Evolutionary conservation across 2,797 vertebrate species (phyloP).

Genomic region (Ptychadena robeensis): DNA sequence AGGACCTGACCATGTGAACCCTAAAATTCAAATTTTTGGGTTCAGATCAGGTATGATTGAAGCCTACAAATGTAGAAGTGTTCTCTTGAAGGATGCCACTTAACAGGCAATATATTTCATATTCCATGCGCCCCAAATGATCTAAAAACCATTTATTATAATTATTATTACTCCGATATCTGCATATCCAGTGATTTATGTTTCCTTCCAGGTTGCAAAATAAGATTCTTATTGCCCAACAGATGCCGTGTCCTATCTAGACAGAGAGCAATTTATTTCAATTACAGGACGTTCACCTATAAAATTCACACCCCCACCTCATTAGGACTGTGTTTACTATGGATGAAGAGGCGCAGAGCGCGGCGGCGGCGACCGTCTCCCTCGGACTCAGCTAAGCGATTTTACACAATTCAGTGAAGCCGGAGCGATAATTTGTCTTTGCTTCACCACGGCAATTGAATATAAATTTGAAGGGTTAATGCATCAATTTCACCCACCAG

Average conservation of each 20-base stretch:
- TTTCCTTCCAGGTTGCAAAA: not conserved
- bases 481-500: slow-evolving; percentile 54
- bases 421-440: slow-evolving; percentile 22
- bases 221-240: not conserved
- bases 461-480: slow-evolving; percentile 23
- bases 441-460: not conserved
- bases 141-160: not conserved
- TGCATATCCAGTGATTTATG: not conserved
- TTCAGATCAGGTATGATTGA: no score
- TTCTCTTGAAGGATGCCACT: no score
- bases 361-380: not conserved
- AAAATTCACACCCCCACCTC: not conserved
- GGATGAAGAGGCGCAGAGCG: not conserved
- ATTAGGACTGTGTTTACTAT: not conserved
- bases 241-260: not conserved
- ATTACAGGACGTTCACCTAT: not conserved
- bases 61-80: no score
- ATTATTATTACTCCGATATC: not conserved
- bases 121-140: no score
- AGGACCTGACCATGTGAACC: no score
- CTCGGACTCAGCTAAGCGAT: not conserved
- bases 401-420: slow-evolving; percentile 26
- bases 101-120: no score
- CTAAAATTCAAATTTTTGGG: no score
- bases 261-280: slow-evolving; percentile 22